These are phyloP conservation scores for Yoshiicerus persimilis DNA, from an alignment of 1,140 invertebrate species.

Conservation along the genomic window DNA sequence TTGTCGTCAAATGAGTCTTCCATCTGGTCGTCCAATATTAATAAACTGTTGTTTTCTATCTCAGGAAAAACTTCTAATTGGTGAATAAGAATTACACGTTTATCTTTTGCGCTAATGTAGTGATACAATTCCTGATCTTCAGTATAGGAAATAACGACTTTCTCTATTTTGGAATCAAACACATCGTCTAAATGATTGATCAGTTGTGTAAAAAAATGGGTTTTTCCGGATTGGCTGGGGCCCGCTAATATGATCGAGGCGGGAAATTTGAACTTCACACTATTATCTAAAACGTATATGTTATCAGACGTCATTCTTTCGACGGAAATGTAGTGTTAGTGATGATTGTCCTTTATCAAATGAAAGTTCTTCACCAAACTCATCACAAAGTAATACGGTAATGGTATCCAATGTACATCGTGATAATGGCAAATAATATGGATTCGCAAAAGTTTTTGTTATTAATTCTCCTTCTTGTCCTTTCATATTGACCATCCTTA, in stretches of 20 bases:
- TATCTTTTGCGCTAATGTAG: not conserved
- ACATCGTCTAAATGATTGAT: not conserved
- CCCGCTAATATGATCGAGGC: not conserved
- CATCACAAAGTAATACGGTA: conserved; percentile 12
- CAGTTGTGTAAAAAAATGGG: not conserved
- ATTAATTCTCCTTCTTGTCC: not conserved
- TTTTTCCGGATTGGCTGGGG: not conserved
- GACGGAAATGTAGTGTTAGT: not conserved
- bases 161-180: not conserved
- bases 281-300: not conserved
- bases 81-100: not conserved
- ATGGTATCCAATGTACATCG: not conserved
- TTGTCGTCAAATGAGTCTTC: not conserved
- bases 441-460: not conserved
- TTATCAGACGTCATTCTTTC: not conserved
- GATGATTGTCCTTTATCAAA: conserved; percentile 5
- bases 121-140: not conserved
- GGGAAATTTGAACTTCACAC: not conserved
- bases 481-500: not conserved
- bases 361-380: conserved; percentile 7
- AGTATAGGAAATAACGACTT: not conserved
- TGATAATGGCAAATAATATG: not conserved
- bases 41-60: not conserved
- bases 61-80: not conserved
- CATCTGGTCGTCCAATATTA: conserved; percentile 30